Conservation (phyloP, 2,888 invertebrate genomes). For the Serripes groenlandicus region DNA sequence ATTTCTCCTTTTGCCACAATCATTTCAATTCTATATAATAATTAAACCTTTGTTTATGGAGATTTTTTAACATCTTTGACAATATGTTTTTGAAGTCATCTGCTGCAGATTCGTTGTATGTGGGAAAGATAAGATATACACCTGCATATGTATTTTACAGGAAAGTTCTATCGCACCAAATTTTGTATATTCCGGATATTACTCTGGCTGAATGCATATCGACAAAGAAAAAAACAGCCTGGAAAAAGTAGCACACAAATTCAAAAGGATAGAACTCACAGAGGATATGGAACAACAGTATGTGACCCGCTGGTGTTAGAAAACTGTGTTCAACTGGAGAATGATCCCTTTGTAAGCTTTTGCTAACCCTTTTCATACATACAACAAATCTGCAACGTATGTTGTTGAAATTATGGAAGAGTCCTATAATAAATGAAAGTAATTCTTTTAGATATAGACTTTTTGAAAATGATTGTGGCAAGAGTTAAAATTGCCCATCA, state of each 20-base stretch:
- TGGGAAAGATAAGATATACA: neutral
- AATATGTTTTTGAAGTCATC: too few species aligned
- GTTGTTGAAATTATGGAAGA: neutral
- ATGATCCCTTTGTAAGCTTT: conserved; percentile 70
- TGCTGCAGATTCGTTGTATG: too few species aligned
- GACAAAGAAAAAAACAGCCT: conserved; percentile 32
- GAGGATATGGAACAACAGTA: conserved; percentile 72
- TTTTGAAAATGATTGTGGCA: neutral
- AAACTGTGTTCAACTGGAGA: conserved; percentile 62
- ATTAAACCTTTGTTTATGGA: too few species aligned
- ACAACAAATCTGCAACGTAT: neutral
- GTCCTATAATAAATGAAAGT: too few species aligned
- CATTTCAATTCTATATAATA: neutral
- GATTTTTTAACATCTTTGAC: too few species aligned
- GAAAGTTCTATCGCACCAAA: conserved; percentile 77
- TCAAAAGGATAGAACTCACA: conserved; percentile 21
- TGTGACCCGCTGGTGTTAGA: conserved; percentile 68
- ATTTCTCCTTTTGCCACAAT: too few species aligned
- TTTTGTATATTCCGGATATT: conserved; percentile 69
- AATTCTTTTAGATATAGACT: neutral
- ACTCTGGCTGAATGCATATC: conserved; percentile 67
- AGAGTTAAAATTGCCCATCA: neutral
- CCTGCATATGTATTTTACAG: conserved; percentile 55
- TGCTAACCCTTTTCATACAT: neutral
- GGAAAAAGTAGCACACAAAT: conserved; percentile 12